Evolutionary conservation across 2,888 invertebrate genomes (phyloP), one percentile per base, ranked within the genome.

Genomic region (Coronaproctus castanopsis): DNA sequence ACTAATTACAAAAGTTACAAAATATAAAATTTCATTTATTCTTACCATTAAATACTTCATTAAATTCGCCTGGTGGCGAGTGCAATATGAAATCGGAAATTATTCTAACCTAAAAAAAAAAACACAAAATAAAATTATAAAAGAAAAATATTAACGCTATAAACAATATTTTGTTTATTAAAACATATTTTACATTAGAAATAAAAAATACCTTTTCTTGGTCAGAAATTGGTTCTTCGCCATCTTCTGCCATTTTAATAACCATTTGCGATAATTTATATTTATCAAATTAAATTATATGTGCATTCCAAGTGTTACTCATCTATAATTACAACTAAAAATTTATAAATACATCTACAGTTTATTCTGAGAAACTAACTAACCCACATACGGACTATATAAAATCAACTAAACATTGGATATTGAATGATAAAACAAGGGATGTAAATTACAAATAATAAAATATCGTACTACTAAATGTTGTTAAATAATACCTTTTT

Each of bases 21-120:
- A 50, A 23, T 23, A 50, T 50, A 1, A 48, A 2, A 48, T 24
- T 24, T 19, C 50, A 49, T 20, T 21, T 21, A 24, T 20, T 21
- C 62, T 62, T 64, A 77, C 77, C 78, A 76, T 95, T 96, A 72
- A 97, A 96, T 65, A 98, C 98, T 79, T 98, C 98, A 76, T 97
- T 97, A 73, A 99, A 98, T 79, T 98, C 98, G 68, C 98, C 98
- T 60, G 98, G 98, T 61, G 98, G 98, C 63, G 97, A 93, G 78
- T 97, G 96, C 63, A 95, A 77, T 72, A 98, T 91, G 77, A 98
- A 97, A 80, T 96, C 90, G 67, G 95, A 91, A 67, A 92, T 93
- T 77, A 97, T 93, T 77, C 89, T 83, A 71, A 95, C 89, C 78
- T 78, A 61, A 8, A 65, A 65, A 8, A 24, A 14, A 14, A 52